Evolutionary conservation across 2,797 vertebrate species (phyloP), one percentile per base, ranked within the genome.

Genomic region (Tamandua tetradactyla): DNA sequence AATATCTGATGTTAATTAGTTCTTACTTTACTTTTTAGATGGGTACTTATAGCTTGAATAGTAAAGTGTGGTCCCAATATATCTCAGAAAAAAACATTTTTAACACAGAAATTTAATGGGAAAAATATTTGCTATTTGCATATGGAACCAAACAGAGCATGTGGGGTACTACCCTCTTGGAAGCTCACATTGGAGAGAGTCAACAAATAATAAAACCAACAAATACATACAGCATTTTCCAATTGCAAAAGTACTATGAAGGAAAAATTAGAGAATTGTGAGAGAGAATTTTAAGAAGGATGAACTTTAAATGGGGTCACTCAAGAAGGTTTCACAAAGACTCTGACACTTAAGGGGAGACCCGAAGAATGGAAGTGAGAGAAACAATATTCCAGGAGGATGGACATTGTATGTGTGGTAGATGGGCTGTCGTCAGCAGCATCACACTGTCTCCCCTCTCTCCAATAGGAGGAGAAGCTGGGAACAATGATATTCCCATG

Each of bases 381-480:
- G 32, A 64, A 72, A 64, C 2, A 4, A 30, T 22, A 49, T 40
- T 52, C 49, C 7, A 8, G n/a, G 55, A 81, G 13, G 35, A 10
- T 3, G 52, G 44, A 64, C 1, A 14, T 62, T 35, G 3, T 0
- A 1, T 20, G 12, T 22, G 15, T 14, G 44, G 17, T 0, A 0
- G 35, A 22, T 3, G 9, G 3, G 13, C 25, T 32, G 17, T 13
- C 20, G 9, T 13, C 37, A 22, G n/a, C 10, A 23, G 30, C 8
- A 20, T 27, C 2, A 5, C 66, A 23, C 3, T 15, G 42, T 14
- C n/a, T 13, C 25, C 23, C 23, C 12, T 8, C 30, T n/a, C 47
- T n/a, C 5, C 42, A 14, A 10, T 20, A 44, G 40, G 27, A n/a
- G n/a, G 47, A 27, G 57, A 32, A 27, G 2, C 13, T 55, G 30